phyloP scores from a whole-genome alignment of 2,113 vertebrate species.

The Trachemys scripta region DNA sequence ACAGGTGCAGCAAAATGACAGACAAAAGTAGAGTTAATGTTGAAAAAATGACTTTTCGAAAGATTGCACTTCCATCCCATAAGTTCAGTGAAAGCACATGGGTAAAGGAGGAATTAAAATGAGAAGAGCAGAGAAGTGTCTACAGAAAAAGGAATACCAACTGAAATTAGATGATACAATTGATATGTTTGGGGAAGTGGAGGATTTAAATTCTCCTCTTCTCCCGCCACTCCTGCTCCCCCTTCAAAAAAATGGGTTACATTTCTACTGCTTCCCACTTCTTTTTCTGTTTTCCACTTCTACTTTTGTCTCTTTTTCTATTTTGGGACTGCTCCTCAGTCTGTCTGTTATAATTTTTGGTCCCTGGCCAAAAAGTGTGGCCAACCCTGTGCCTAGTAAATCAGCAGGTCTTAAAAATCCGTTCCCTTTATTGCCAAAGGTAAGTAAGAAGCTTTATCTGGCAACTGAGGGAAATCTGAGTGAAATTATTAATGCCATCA shows the following conservation, averaged over 20 bases:
- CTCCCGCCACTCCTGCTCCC: background rate
- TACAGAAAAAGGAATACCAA: background rate
- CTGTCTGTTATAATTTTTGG: background rate
- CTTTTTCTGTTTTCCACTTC: background rate
- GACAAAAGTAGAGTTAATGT: background rate
- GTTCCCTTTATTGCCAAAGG: background rate
- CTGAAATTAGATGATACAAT: background rate
- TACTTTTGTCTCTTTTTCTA: background rate
- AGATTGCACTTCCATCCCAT: background rate
- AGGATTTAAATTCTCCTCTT: background rate
- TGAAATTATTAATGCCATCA: background rate
- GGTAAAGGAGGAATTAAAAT: background rate
- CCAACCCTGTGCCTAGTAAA: too few species aligned
- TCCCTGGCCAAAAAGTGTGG: background rate
- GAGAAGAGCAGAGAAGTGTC: background rate
- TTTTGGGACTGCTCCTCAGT: background rate
- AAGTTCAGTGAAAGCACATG: background rate
- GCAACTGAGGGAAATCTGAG: background rate
- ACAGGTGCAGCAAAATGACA: background rate
- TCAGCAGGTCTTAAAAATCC: background rate
- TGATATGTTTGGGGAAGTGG: background rate
- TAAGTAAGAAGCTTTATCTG: background rate
- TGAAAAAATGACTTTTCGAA: background rate
- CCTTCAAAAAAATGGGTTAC: background rate
- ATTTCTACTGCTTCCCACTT: accelerated